Evolutionary conservation across 1,140 invertebrate species (phyloP).

Genomic region (Ooceraea biroi): DNA sequence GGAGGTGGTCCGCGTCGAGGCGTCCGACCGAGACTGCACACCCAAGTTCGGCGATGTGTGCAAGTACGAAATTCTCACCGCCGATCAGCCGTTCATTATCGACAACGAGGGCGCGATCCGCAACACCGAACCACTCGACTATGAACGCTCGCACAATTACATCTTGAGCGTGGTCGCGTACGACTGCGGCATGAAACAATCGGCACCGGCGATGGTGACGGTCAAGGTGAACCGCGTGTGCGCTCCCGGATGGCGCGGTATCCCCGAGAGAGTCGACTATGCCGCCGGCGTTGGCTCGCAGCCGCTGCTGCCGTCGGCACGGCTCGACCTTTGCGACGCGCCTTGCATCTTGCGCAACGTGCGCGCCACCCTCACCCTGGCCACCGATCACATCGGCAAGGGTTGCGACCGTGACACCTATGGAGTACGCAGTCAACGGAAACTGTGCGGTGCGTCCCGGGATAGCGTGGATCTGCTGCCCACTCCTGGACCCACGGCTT

Average conservation of each 20-base stretch:
- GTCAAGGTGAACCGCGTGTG: slow-evolving; percentile 93
- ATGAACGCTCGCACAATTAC: slow-evolving; percentile 96
- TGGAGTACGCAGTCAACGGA: slow-evolving; percentile 94
- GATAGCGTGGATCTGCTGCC: slow-evolving; percentile 94
- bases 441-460: slow-evolving; percentile 92
- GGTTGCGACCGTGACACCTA: slow-evolving; percentile 97
- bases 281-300: slow-evolving; percentile 93
- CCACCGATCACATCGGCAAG: slow-evolving; percentile 94
- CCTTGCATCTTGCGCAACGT: slow-evolving; percentile 90
- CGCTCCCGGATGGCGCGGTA: slow-evolving; percentile 89
- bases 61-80: slow-evolving; percentile 97
- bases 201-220: slow-evolving; percentile 96
- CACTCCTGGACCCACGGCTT: slow-evolving; percentile 91
- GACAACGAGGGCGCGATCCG: slow-evolving; percentile 96
- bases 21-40: slow-evolving; percentile 96
- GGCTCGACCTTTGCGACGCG: slow-evolving; percentile 95
- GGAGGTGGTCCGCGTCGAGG: slow-evolving; percentile 95
- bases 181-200: slow-evolving; percentile 97
- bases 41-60: slow-evolving; percentile 97
- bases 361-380: slow-evolving; percentile 89
- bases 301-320: slow-evolving; percentile 93
- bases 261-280: slow-evolving; percentile 96
- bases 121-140: slow-evolving; percentile 96
- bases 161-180: slow-evolving; percentile 98
- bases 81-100: slow-evolving; percentile 96